These are phyloP conservation scores for Mythimna lalbum DNA, from an alignment of 2,888 invertebrate species.

Conservation along the genomic window DNA sequence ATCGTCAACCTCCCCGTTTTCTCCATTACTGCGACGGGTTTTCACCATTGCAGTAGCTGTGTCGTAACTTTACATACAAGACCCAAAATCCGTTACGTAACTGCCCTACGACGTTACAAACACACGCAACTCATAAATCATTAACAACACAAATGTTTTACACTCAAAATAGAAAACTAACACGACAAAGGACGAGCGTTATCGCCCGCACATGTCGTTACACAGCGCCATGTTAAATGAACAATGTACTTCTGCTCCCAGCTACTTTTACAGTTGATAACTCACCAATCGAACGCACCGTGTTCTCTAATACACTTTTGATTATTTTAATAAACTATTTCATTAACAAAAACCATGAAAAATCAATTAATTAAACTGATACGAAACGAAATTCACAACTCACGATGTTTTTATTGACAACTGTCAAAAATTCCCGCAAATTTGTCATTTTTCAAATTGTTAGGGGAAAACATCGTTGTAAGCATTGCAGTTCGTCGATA, in stretches of 20 bases:
- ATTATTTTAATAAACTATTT: constrained; percentile 55
- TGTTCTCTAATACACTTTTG: constrained; percentile 64
- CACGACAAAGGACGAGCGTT: constrained; percentile 84
- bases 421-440: constrained; percentile 88
- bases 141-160: constrained; percentile 68
- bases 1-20: constrained; percentile 89
- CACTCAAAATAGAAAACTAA: constrained; percentile 77
- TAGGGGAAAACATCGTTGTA: constrained; percentile 1
- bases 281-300: constrained; percentile 79
- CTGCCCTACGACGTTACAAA: constrained; percentile 73
- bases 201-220: constrained; percentile 88
- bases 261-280: constrained; percentile 72
- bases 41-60: constrained; percentile 87
- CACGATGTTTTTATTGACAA: constrained; percentile 88
- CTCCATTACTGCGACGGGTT: constrained; percentile 90
- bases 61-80: constrained; percentile 80
- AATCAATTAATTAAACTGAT: constrained; percentile 68
- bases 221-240: constrained; percentile 87
- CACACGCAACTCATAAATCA: constrained; percentile 74
- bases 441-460: constrained; percentile 76
- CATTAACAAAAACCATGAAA: constrained; percentile 58
- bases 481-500: constrained; percentile 43
- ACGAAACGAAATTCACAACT: constrained; percentile 74
- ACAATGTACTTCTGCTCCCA: constrained; percentile 73
- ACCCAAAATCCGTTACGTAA: constrained; percentile 80